Evolutionary conservation across 2,888 invertebrate genomes (phyloP), one percentile per base, ranked within the genome.

Genomic region (Leptarthrus brevirostris): DNA sequence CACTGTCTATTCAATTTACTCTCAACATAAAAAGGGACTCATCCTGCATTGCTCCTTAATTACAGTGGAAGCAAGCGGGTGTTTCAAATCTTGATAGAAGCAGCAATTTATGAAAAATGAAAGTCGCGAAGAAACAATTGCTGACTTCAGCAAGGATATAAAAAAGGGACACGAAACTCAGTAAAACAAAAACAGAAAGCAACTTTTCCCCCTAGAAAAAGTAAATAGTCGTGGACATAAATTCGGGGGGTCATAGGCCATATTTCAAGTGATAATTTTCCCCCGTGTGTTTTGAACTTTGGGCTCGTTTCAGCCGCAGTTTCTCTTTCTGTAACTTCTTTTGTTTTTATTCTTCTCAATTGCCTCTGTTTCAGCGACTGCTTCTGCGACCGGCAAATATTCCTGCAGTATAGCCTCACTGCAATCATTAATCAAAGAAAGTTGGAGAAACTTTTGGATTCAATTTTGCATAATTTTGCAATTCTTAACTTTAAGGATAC

Each of bases 391-490:
- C 22, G n/a, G n/a, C 47, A 40, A 12, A 3, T 40, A 12, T 40
- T 3, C n/a, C 6, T 40, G 30, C 8, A 40, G 20, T 36, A 34
- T 6, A 34, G 52, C n/a, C 52, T 52, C 36, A 36, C 49, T 52
- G 52, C 20, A 44, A 69, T 52, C 69, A 52, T 69, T 69, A 69
- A 69, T 69, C 69, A 69, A 20, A 49, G 30, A 52, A 30, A 22
- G 30, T 52, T 30, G 54, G 24, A 52, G 30, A 12, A 34, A 16
- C 14, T 69, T 69, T 26, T 6, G 14, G 34, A 34, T 52, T 52
- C 47, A 26, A 34, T 34, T 69, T 69, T 69, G 69, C 69, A 69
- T 69, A 69, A 30, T 34, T 69, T 49, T 69, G 52, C 69, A 69
- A 52, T 52, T 34, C 34, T 52, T 49, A 52, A 69, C 18, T 20